Conservation (phyloP, 35 echinoderm and acorn worm genomes). For the Hemicentrotus pulcherrimus region DNA sequence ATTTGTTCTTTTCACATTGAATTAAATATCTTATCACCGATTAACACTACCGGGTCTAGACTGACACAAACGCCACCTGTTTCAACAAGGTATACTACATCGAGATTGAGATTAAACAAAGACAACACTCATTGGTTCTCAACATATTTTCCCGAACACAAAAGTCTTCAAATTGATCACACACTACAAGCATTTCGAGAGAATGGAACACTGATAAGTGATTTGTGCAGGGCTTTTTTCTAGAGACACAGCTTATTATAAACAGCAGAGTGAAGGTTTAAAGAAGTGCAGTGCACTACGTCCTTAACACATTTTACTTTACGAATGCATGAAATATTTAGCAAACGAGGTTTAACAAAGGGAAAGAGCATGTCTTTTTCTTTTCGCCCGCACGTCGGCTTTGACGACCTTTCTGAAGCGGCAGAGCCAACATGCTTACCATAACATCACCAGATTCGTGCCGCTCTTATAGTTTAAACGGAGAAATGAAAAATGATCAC, state of each 20-base stretch:
- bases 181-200: neutral
- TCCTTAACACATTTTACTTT: neutral
- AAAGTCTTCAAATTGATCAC: neutral
- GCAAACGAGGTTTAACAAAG: neutral
- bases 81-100: neutral
- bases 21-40: neutral
- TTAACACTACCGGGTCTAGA: neutral
- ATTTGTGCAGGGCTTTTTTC: neutral
- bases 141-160: neutral
- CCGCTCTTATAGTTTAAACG: neutral
- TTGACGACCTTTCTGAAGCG: neutral
- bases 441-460: neutral
- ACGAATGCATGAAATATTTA: conserved; percentile 13
- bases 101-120: neutral
- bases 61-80: neutral
- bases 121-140: neutral
- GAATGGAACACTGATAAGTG: neutral
- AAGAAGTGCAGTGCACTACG: neutral
- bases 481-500: neutral
- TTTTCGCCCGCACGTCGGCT: neutral
- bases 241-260: neutral
- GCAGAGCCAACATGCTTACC: neutral
- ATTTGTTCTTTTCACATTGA: neutral
- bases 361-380: neutral
- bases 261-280: neutral